Percentiles rank a stretch among this genome's conserved stretches.
phyloP scores from a whole-genome alignment of 2,888 invertebrate genomes.

The Phengaris alcon region DNA sequence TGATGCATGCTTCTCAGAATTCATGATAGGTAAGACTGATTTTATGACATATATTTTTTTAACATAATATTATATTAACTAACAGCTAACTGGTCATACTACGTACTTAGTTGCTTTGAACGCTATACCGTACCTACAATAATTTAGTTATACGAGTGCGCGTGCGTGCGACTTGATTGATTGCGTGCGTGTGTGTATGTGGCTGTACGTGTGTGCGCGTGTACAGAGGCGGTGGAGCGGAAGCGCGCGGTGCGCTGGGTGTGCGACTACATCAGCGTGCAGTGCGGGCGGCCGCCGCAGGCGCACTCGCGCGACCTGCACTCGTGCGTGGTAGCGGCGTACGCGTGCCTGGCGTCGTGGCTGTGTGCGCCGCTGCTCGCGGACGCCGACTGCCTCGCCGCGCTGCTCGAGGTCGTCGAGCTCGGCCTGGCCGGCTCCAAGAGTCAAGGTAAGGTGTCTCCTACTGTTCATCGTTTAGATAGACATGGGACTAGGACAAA shows the following conservation, averaged over 20 bases:
- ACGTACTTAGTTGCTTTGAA: not conserved
- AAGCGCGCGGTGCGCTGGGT: slow-evolving; percentile 97
- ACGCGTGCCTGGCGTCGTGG: slow-evolving; percentile 95
- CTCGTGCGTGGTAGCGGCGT: slow-evolving; percentile 95
- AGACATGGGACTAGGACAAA: no score
- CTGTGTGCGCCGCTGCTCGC: slow-evolving; percentile 93
- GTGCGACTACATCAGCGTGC: slow-evolving; percentile 97
- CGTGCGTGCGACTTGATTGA: not conserved
- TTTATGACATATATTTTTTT: not conserved
- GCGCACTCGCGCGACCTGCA: slow-evolving; percentile 96
- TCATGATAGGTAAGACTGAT: slow-evolving; percentile 61
- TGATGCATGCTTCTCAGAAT: slow-evolving; percentile 64
- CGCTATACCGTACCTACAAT: no score
- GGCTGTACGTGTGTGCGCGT: not conserved
- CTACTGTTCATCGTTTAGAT: not conserved
- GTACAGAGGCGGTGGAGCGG: slow-evolving; percentile 90
- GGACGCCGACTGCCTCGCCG: slow-evolving; percentile 94
- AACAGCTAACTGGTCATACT: not conserved
- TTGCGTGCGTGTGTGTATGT: not conserved
- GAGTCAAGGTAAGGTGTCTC: slow-evolving; percentile 78
- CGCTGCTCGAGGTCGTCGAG: slow-evolving; percentile 97
- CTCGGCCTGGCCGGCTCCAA: slow-evolving; percentile 98
- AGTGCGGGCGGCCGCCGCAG: slow-evolving; percentile 95
- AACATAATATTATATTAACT: not conserved
- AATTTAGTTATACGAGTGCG: no score